Evolutionary conservation across 1,140 invertebrate genomes (phyloP), one percentile per base, ranked within the genome.

Genomic region (Galleria mellonella): DNA sequence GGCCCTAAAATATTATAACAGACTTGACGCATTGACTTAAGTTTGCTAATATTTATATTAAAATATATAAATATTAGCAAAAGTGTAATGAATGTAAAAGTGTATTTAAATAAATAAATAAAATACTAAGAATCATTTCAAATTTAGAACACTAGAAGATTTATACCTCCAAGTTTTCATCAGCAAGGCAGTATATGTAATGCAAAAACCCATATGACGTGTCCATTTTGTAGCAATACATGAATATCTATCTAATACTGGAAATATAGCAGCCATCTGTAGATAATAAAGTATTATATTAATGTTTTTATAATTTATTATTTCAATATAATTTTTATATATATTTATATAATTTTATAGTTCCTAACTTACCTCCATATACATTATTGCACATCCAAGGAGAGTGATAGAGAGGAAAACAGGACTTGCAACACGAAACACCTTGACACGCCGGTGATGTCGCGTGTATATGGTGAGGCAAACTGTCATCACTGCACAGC

Each of bases 221-320:
- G 94, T 94, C 95, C 95, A 97, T 79, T 97, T 96, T 1, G 94
- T 96, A 0, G 93, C 92, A 47, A 96, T 92, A 67, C 96, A 97
- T 10, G 92, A 92, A 51, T 91, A 92, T 49, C 89, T 89, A 62
- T 94, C 93, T 48, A 96, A 83, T 17, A 94, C 92, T 0, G 94
- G 94, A 75, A 96, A 97, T 62, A 97, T 95, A 4, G 94, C 93
- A 30, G 93, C 94, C 94, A 97, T 96, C 95, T 97, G 66, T 14
- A 36, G 15, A 36, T 15, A 35, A 7, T 14, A 9, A 55, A 62
- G n/a, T n/a, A 12, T 14, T 29, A 27, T 15, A 31, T 14, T 38
- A 36, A 13, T 43, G 7, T 35, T 12, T 1, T 35, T 35, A 2
- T n/a, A 5, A 32, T 9, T 32, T n/a, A 7, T 32, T 29, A 29